Evolutionary conservation across 2,113 vertebrate genomes (phyloP).

Genomic region (Pterocles gutturalis): DNA sequence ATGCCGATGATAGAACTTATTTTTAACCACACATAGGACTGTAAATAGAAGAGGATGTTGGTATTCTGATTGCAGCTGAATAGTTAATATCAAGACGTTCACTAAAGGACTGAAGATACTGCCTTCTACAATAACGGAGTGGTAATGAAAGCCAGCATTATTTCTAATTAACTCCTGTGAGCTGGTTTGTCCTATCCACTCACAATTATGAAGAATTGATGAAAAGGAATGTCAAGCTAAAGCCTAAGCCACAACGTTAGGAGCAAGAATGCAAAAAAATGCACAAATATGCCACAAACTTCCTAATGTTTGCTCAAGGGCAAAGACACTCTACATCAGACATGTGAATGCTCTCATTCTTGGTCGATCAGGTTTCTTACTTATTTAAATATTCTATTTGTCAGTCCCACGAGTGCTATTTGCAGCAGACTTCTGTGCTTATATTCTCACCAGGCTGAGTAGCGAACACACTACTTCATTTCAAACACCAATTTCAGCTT

Average conservation of each 20-base stretch:
- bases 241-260: background rate
- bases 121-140: background rate
- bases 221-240: background rate
- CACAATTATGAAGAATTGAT: background rate
- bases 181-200: background rate
- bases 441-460: background rate
- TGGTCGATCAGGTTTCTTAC: background rate
- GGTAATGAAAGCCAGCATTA: background rate
- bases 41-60: background rate
- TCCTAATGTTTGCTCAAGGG: background rate
- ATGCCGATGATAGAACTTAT: background rate
- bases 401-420: background rate
- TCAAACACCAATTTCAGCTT: background rate
- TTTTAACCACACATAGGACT: background rate
- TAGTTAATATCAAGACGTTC: background rate
- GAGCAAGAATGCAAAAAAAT: background rate
- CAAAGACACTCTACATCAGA: accelerated
- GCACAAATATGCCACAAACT: background rate
- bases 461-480: background rate
- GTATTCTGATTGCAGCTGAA: background rate
- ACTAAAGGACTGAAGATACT: background rate
- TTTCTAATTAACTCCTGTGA: background rate
- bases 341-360: background rate
- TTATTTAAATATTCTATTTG: background rate
- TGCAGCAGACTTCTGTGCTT: background rate